phyloP scores from a whole-genome alignment of 2,888 invertebrate species.

The Drosophila nigritarsus region DNA sequence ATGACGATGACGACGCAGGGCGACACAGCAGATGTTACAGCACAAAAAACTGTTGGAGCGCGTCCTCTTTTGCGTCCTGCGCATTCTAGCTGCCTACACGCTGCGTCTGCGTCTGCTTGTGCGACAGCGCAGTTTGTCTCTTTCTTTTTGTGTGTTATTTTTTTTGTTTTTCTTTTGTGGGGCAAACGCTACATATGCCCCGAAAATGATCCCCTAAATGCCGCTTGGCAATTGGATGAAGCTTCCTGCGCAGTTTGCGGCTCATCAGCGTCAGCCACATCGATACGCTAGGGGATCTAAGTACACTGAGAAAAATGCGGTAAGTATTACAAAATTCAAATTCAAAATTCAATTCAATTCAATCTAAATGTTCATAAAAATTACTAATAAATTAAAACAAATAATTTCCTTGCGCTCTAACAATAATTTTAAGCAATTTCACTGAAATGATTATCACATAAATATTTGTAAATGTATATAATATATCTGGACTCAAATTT shows the following conservation, averaged over 20 bases:
- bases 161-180: conserved; percentile 35
- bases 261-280: conserved; percentile 73
- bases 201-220: conserved; percentile 79
- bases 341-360: too few relatives aligned
- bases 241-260: conserved; percentile 79
- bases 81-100: conserved; percentile 57
- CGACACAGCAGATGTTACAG: conserved; percentile 51
- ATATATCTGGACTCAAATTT: not conserved
- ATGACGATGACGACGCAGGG: conserved; percentile 12
- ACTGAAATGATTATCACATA: not conserved
- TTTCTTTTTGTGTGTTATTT: conserved; percentile 16
- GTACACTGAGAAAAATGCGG: conserved; percentile 25
- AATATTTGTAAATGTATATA: not conserved
- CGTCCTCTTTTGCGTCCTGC: conserved; percentile 54
- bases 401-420: not conserved
- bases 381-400: not conserved
- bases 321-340: not conserved
- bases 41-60: conserved; percentile 74
- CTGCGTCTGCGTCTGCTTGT: conserved; percentile 35
- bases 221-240: conserved; percentile 71
- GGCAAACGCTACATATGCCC: conserved; percentile 62
- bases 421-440: not conserved
- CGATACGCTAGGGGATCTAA: conserved; percentile 13
- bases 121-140: conserved; percentile 10
- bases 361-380: not conserved